These are phyloP conservation scores for Brachyptera putata DNA, from an alignment of 2,888 invertebrate species.

Conservation along the genomic window DNA sequence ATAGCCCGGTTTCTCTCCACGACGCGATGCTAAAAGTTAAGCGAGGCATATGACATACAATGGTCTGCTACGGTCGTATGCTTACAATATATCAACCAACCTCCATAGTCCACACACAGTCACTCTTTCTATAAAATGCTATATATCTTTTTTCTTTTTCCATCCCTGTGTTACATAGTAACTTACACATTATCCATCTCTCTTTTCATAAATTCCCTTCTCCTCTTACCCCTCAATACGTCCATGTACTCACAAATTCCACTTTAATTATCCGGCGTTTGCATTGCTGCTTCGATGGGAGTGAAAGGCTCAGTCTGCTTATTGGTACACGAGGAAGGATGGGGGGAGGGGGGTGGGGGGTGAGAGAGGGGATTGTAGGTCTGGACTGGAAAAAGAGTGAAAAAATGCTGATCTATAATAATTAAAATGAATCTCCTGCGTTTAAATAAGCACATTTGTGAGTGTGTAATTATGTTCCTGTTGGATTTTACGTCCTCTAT, in stretches of 20 bases:
- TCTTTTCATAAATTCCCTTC: neutral
- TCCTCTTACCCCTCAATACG: conserved; percentile 14
- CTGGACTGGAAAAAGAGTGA: conserved; percentile 18
- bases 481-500: too few relatives aligned
- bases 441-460: too few relatives aligned
- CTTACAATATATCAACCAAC: neutral
- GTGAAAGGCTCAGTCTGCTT: conserved; percentile 18
- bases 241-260: conserved; percentile 31
- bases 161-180: neutral
- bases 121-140: neutral
- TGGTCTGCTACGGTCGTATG: neutral
- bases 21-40: neutral
- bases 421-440: conserved; percentile 4
- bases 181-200: neutral
- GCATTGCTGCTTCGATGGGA: conserved; percentile 26
- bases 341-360: neutral
- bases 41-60: neutral
- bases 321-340: conserved; percentile 24
- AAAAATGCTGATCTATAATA: conserved; percentile 31
- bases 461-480: too few relatives aligned
- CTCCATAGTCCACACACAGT: neutral
- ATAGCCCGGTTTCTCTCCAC: neutral
- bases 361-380: neutral
- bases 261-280: conserved; percentile 34
- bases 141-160: neutral